Evolutionary conservation across 2,888 invertebrate species (phyloP).

Genomic region (Ophion slaviceki): DNA sequence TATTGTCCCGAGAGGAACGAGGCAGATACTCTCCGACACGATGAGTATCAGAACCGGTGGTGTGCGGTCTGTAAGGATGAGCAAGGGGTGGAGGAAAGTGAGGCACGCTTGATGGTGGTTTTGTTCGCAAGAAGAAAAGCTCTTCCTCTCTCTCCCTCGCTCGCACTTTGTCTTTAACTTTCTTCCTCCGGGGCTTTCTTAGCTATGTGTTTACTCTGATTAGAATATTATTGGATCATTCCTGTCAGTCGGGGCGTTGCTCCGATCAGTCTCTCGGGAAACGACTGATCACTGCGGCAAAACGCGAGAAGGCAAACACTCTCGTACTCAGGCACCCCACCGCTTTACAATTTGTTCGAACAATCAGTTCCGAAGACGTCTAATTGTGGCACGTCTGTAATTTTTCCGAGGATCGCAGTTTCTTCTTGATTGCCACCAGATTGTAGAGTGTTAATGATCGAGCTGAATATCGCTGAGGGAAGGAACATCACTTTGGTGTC

Average conservation of each 20-base stretch:
- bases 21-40: slow-evolving; percentile 34
- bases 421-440: background rate
- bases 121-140: slow-evolving; percentile 42
- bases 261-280: slow-evolving; percentile 47
- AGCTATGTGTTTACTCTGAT: slow-evolving; percentile 61
- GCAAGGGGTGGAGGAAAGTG: slow-evolving; percentile 3
- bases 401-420: background rate
- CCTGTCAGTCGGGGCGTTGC: slow-evolving; percentile 48
- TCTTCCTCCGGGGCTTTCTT: slow-evolving; percentile 38
- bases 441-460: background rate
- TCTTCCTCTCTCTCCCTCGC: slow-evolving; percentile 42
- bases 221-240: slow-evolving; percentile 66
- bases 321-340: background rate
- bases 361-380: background rate
- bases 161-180: background rate
- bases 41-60: slow-evolving; percentile 43
- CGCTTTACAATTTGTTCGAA: background rate
- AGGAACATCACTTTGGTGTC: too few species aligned
- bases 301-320: slow-evolving; percentile 21
- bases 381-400: background rate
- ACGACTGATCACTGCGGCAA: slow-evolving; percentile 9
- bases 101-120: slow-evolving; percentile 26
- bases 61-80: slow-evolving; percentile 9
- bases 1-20: slow-evolving; percentile 67
- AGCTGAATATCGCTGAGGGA: too few species aligned